Evolutionary conservation across 2,888 invertebrate genomes (phyloP), one percentile per base, ranked within the genome.

Genomic region (Ellobium chinense): DNA sequence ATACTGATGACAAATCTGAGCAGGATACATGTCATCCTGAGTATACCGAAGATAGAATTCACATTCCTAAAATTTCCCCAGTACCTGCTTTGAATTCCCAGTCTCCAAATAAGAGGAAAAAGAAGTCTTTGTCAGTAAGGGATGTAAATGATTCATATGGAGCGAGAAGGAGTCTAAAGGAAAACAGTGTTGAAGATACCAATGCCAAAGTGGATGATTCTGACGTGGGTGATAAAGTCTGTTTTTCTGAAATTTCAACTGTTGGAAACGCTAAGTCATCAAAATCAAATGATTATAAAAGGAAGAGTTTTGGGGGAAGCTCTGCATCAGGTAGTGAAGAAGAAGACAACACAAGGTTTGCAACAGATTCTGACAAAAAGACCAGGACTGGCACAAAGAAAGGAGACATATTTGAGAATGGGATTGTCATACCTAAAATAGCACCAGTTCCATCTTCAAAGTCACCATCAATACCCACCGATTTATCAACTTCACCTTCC

Each of bases 391-490:
- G 24, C 1, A 27, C 34, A 12, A n/a, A 58, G 24, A 24, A 63
- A 3, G 29, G 72, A 63, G 36, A 54, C 34, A 24, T 63, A 2
- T 18, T 34, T 27, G 46, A 31, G 21, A 27, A 63, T 58, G 77
- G 58, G 29, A 69, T 78, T 46, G 39, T 69, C 4, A 78, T 78
- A 18, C 78, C 78, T 27, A 54, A 70, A 70, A n/a, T 78, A 7
- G 31, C 56, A 69, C 78, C 78, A n/a, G 60, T 62, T n/a, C 39
- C 73, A 36, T 37, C 27, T 27, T 36, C 37, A 37, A 18, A 60
- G 27, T 24, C 39, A 9, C 12, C 62, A 54, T 34, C 31, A n/a
- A 3, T 27, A 60, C 9, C 34, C 37, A 1, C 72, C n/a, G 31
- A 31, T 27, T 34, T 34, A 7, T 29, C 65, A 29, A n/a, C 29